These are phyloP conservation scores for Drosophila melanosoma DNA, from an alignment of 2,888 invertebrate genomes.

Conservation along the genomic window DNA sequence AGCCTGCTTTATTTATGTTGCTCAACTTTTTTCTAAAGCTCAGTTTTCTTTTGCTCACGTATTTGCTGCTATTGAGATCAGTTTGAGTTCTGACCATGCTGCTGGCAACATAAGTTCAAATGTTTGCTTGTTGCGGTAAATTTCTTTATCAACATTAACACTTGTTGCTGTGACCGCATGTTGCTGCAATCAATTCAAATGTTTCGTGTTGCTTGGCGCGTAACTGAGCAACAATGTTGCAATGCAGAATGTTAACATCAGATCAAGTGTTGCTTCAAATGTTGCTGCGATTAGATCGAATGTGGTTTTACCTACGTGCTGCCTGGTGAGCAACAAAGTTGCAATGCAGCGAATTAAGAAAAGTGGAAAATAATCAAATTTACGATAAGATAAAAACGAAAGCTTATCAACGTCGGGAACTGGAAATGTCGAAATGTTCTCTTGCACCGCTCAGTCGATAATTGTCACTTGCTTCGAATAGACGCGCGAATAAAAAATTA, in stretches of 20 bases:
- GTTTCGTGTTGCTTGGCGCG: background rate
- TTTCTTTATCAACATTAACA: background rate
- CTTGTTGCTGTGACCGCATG: background rate
- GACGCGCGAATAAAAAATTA: conserved; percentile 60
- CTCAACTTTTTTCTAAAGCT: background rate
- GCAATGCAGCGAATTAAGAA: conserved; percentile 13
- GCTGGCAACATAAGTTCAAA: background rate
- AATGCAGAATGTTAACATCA: background rate
- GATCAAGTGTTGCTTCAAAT: background rate
- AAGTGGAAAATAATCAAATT: conserved; percentile 20
- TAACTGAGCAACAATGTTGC: background rate
- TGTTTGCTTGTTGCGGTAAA: background rate
- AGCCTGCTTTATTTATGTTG: background rate
- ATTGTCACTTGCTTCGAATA: conserved; percentile 61
- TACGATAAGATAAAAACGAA: conserved; percentile 61
- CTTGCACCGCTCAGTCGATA: conserved; percentile 43
- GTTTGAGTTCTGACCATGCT: background rate
- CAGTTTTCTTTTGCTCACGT: background rate
- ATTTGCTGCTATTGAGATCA: background rate
- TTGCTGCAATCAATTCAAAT: background rate
- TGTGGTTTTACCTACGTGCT: background rate
- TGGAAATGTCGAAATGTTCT: background rate
- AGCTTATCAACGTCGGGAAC: conserved; percentile 52
- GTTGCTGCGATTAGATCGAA: conserved; percentile 4
- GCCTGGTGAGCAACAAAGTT: conserved; percentile 43